phyloP scores from a whole-genome alignment of 1,140 invertebrate species.

The Druon quercuslanigerum region DNA sequence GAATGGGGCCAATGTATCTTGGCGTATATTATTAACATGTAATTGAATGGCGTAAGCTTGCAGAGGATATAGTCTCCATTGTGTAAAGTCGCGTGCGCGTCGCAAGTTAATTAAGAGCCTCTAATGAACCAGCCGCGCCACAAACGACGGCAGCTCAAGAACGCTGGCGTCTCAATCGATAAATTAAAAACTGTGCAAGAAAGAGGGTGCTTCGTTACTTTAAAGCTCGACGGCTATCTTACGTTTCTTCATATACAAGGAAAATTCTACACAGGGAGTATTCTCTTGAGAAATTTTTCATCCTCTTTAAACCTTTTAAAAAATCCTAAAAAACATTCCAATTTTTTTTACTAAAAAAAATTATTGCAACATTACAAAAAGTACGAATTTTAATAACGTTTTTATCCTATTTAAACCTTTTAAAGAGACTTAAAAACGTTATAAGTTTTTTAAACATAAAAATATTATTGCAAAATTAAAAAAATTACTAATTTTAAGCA shows the following conservation, averaged over 20 bases:
- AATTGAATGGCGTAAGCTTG: constrained; percentile 69
- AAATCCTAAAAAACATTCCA: no score
- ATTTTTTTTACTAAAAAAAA: no score
- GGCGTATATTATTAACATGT: constrained; percentile 71
- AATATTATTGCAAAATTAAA: no score
- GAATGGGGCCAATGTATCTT: constrained; percentile 47
- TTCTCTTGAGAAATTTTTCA: no score
- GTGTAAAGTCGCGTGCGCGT: constrained; percentile 71
- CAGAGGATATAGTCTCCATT: constrained; percentile 61
- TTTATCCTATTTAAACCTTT: no score
- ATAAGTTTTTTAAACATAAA: no score
- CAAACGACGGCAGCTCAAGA: constrained; percentile 67
- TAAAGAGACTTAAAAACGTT: no score
- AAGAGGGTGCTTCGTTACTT: constrained; percentile 45
- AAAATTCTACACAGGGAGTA: background rate
- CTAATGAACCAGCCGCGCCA: constrained; percentile 72
- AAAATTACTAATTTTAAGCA: no score
- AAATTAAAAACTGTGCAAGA: constrained; percentile 71
- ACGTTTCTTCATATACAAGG: background rate
- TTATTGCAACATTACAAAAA: no score
- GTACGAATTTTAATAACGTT: no score
- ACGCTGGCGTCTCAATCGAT: constrained; percentile 72
- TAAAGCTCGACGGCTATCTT: constrained; percentile 37
- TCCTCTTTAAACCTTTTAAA: no score
- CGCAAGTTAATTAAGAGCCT: constrained; percentile 74